Evolutionary conservation across 2,888 invertebrate genomes (phyloP).

Genomic region (Scotopteryx bipunctaria): DNA sequence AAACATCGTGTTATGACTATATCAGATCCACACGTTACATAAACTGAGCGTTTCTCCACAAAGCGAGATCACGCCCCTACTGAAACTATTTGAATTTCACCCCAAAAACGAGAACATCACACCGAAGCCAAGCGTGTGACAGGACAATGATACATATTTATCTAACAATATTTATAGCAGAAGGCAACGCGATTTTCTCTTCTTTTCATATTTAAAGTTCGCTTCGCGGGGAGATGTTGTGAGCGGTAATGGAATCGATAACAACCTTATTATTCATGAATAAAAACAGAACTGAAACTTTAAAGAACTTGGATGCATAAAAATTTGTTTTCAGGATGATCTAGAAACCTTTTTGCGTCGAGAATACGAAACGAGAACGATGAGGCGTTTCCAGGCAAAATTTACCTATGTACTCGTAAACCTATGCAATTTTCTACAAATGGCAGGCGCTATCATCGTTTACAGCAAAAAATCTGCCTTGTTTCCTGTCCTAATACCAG

Average conservation of each 20-base stretch:
- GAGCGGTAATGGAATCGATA: constrained; percentile 57
- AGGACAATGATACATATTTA: constrained; percentile 80
- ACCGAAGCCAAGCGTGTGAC: constrained; percentile 59
- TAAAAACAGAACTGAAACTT: constrained; percentile 30
- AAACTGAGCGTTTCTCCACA: constrained; percentile 48
- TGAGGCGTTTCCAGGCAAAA: background rate
- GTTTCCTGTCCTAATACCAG: constrained; percentile 34
- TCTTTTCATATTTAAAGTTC: constrained; percentile 77
- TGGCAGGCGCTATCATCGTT: constrained; percentile 6
- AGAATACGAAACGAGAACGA: background rate
- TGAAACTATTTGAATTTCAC: constrained; percentile 67
- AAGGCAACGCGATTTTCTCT: constrained; percentile 64
- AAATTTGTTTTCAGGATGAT: constrained; percentile 9
- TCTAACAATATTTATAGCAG: constrained; percentile 78
- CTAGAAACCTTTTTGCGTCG: background rate
- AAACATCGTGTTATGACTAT: constrained; percentile 51
- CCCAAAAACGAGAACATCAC: constrained; percentile 50
- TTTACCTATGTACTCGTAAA: background rate
- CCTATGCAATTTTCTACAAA: constrained; percentile 1
- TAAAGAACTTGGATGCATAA: constrained; percentile 26
- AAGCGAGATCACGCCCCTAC: constrained; percentile 43
- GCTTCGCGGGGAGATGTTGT: constrained; percentile 59
- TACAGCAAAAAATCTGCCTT: constrained; percentile 31
- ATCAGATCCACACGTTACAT: constrained; percentile 53
- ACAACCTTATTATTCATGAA: constrained; percentile 39